Evolutionary conservation across 2,888 invertebrate species (phyloP).

Genomic region (Plagiodera versicolora): DNA sequence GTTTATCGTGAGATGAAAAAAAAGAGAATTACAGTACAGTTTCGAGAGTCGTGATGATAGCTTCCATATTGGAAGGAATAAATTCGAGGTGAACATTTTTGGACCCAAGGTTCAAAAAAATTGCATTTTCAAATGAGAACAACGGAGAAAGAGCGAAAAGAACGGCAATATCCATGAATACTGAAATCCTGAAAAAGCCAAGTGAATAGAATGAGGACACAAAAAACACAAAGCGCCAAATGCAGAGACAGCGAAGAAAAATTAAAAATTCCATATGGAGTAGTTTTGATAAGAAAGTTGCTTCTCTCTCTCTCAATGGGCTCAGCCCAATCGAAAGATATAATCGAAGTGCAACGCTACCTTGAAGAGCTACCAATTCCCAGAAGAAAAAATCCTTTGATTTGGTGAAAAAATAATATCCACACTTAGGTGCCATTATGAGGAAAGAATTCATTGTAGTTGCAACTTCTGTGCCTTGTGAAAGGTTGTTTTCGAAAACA

Average conservation of each 20-base stretch:
- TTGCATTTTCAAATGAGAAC: conserved; percentile 24
- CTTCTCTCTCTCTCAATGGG: conserved; percentile 10
- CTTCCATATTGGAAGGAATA: conserved; percentile 15
- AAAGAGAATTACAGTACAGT: background rate
- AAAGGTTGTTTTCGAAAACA: conserved; percentile 19
- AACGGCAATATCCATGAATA: conserved; percentile 1
- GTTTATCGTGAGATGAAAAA: conserved; percentile 18
- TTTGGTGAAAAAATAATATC: conserved; percentile 28
- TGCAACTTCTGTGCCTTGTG: conserved; percentile 24
- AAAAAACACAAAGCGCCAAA: background rate
- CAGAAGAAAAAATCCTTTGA: conserved; percentile 21
- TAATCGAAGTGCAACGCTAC: conserved; percentile 29
- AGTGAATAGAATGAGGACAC: background rate
- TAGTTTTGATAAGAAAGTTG: conserved; percentile 13
- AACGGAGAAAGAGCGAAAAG: conserved; percentile 11
- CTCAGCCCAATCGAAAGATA: conserved; percentile 22
- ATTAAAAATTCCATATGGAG: conserved; percentile 13
- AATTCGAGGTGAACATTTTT: conserved; percentile 28
- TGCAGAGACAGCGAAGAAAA: background rate
- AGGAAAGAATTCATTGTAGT: conserved; percentile 21
- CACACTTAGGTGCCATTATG: conserved; percentile 20
- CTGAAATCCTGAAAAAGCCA: background rate
- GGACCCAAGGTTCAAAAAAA: conserved; percentile 33
- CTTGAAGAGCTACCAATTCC: conserved; percentile 23
- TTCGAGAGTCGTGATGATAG: conserved; percentile 7